A percentile compares a stretch with the other conserved stretches of the same genome.
phyloP scores from a whole-genome alignment of 2,888 invertebrate species.

The Sphaerophoria taeniata region DNA sequence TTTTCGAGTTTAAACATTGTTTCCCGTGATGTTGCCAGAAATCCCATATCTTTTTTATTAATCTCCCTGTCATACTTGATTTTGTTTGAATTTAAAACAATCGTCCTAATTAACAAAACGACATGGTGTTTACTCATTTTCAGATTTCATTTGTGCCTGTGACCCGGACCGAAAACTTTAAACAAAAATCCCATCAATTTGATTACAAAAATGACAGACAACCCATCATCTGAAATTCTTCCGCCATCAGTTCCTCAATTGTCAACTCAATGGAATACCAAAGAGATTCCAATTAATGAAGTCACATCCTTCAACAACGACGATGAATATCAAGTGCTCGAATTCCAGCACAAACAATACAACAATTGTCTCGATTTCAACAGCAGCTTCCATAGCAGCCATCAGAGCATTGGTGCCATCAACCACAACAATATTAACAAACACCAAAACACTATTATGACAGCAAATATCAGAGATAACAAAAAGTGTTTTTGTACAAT shows the following conservation, averaged over 20 bases:
- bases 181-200: slow-evolving; percentile 34
- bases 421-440: slow-evolving; percentile 42
- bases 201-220: slow-evolving; percentile 59
- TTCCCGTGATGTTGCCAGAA: too few species aligned
- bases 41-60: too few species aligned
- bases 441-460: slow-evolving; percentile 48
- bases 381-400: slow-evolving; percentile 17
- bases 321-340: slow-evolving; percentile 64
- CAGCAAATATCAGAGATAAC: slow-evolving; percentile 61
- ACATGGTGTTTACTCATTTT: slow-evolving; percentile 21
- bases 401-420: slow-evolving; percentile 30
- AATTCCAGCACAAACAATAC: slow-evolving; percentile 48
- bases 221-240: slow-evolving; percentile 49
- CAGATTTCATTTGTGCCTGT: slow-evolving; percentile 19
- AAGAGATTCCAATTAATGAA: slow-evolving; percentile 69
- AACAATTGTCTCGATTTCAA: slow-evolving; percentile 20
- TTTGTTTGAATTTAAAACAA: too few species aligned
- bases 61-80: too few species aligned
- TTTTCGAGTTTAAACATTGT: too few species aligned
- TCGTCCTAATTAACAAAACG: background rate
- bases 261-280: slow-evolving; percentile 67
- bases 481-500: slow-evolving; percentile 35
- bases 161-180: background rate
- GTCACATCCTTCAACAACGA: slow-evolving; percentile 62
- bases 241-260: slow-evolving; percentile 51